Conservation (phyloP, 2,797 vertebrate species). For the Myotis findleyi region DNA sequence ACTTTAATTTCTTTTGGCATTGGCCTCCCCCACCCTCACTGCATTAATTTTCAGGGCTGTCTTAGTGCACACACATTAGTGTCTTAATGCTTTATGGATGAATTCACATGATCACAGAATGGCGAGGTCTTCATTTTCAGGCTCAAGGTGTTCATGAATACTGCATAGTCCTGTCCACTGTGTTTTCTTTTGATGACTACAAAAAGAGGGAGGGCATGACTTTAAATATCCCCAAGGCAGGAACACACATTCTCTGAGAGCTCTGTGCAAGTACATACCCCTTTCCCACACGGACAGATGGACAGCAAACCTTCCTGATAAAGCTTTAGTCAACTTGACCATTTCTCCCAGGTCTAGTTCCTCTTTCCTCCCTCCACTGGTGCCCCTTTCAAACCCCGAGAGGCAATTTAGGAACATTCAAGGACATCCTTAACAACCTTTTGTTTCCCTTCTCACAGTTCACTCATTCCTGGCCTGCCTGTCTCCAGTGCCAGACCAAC, state of each 20-base stretch:
- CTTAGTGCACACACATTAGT: background rate
- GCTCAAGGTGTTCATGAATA: constrained; percentile 9
- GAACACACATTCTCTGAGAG: constrained; percentile 26
- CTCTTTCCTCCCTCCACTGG: background rate
- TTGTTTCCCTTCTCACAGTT: background rate
- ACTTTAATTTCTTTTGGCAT: background rate
- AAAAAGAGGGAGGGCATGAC: background rate
- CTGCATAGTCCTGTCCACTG: background rate
- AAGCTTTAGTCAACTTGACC: background rate
- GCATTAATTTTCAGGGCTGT: constrained; percentile 27
- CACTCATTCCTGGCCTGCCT: background rate
- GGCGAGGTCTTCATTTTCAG: constrained; percentile 47
- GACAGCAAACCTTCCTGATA: background rate
- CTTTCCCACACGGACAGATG: background rate
- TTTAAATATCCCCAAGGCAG: background rate
- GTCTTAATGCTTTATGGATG: constrained; percentile 58
- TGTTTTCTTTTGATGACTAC: constrained; percentile 30
- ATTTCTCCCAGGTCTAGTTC: background rate
- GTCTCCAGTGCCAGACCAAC: background rate
- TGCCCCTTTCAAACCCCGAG: background rate
- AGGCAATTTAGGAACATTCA: constrained; percentile 1
- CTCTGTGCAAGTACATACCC: background rate
- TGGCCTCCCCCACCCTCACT: background rate
- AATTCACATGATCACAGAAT: constrained; percentile 49
- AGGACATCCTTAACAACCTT: constrained; percentile 11